Percentiles rank a stretch among this genome's conserved stretches.
phyloP scores from a whole-genome alignment of 2,797 vertebrate species.

The Sebastes aleutianus region DNA sequence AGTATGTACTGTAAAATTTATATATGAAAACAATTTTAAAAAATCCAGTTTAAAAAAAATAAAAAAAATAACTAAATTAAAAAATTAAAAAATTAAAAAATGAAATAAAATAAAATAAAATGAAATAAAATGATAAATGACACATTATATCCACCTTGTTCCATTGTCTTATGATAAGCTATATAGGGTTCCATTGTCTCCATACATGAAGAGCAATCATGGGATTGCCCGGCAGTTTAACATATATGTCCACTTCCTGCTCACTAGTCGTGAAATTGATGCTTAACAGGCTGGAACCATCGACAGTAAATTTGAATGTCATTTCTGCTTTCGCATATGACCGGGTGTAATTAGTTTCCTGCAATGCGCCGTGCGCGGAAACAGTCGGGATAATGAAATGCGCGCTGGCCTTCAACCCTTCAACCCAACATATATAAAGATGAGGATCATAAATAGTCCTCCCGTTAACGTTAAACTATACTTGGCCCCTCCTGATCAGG shows the following conservation, averaged over 20 bases:
- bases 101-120: not conserved
- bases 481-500: not conserved
- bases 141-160: constrained; percentile 18
- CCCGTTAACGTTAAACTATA: constrained; percentile 41
- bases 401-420: constrained; percentile 41
- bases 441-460: constrained; percentile 49
- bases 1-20: too few species aligned
- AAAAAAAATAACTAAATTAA: not conserved
- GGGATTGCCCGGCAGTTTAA: constrained; percentile 47
- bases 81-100: not conserved
- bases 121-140: not conserved
- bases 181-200: constrained; percentile 24
- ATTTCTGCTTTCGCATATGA: constrained; percentile 69
- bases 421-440: constrained; percentile 8
- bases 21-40: too few species aligned
- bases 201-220: constrained; percentile 58
- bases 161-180: constrained; percentile 20
- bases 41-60: not conserved
- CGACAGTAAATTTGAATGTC: constrained; percentile 66
- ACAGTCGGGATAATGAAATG: constrained; percentile 45
- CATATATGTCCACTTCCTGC: constrained; percentile 66
- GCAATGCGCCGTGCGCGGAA: constrained; percentile 40
- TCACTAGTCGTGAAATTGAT: constrained; percentile 75
- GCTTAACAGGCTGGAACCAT: constrained; percentile 66
- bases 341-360: constrained; percentile 67